Evolutionary conservation across 1,140 invertebrate genomes (phyloP).

Genomic region (Macrobrachium rosenbergii): DNA sequence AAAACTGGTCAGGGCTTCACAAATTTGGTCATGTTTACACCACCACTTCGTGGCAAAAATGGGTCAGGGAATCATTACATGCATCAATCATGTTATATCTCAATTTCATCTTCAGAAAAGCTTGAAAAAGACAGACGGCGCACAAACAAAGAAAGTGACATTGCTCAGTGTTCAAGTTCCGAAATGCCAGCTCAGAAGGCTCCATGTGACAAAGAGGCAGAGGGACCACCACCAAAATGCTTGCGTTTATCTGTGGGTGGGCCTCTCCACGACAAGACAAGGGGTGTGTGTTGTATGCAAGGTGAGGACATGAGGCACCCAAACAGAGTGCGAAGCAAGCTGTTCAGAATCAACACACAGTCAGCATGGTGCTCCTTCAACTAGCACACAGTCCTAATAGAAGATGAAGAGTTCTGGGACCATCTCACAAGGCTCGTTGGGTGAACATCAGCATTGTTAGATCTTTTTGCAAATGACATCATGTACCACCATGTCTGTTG

Average conservation of each 20-base stretch:
- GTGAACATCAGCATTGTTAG: not conserved
- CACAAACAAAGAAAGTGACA: not conserved
- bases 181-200: not conserved
- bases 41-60: no score
- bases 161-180: not conserved
- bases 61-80: no score
- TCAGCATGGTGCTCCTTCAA: not conserved
- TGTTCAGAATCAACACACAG: slow-evolving; percentile 21
- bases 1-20: slow-evolving; percentile 14
- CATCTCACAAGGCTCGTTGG: not conserved
- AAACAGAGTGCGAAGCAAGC: no score
- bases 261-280: slow-evolving; percentile 22
- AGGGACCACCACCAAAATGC: not conserved
- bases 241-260: not conserved
- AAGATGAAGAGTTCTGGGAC: not conserved
- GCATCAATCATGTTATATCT: no score
- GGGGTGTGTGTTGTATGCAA: slow-evolving; percentile 17
- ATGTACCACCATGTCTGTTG: slow-evolving; percentile 30
- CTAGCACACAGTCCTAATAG: not conserved
- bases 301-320: not conserved
- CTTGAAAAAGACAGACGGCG: not conserved
- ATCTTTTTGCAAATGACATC: slow-evolving; percentile 16
- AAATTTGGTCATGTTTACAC: slow-evolving; percentile 6
- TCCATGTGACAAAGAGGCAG: not conserved
- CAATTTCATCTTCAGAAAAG: not conserved